phyloP scores from a whole-genome alignment of 2,888 invertebrate genomes.

The Noctuana brunneofusca region DNA sequence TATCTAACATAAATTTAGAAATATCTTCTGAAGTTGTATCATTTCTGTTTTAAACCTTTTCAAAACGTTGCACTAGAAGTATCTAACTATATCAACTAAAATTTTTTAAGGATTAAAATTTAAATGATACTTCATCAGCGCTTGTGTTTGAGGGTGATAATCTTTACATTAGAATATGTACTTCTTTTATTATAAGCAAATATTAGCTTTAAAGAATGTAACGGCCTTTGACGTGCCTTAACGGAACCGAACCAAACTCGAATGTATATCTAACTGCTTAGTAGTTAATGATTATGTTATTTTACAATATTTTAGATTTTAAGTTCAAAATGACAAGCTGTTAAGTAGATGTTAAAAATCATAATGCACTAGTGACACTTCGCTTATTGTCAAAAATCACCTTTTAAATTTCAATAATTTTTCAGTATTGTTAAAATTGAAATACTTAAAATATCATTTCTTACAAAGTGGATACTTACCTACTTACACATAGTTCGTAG shows the following conservation, averaged over 20 bases:
- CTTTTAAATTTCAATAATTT: too few relatives aligned
- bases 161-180: slow-evolving; percentile 9
- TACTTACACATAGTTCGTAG: too few relatives aligned
- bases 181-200: slow-evolving; percentile 36
- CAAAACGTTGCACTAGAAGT: not conserved
- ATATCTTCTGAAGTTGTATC: not conserved
- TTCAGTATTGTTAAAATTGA: too few relatives aligned
- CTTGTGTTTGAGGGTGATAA: not conserved
- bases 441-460: too few relatives aligned
- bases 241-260: slow-evolving; percentile 77
- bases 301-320: slow-evolving; percentile 22
- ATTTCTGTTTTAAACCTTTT: not conserved
- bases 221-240: slow-evolving; percentile 75
- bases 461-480: too few relatives aligned
- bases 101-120: not conserved
- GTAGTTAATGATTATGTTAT: slow-evolving; percentile 32
- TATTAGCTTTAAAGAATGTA: slow-evolving; percentile 74
- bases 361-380: too few relatives aligned
- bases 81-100: too few relatives aligned
- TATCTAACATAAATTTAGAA: slow-evolving; percentile 10
- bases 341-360: not conserved
- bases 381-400: too few relatives aligned
- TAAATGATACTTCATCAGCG: not conserved
- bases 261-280: slow-evolving; percentile 46
- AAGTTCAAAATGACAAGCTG: slow-evolving; percentile 16